phyloP scores from a whole-genome alignment of 2,888 invertebrate genomes.

The Drosophila subsilvestris region DNA sequence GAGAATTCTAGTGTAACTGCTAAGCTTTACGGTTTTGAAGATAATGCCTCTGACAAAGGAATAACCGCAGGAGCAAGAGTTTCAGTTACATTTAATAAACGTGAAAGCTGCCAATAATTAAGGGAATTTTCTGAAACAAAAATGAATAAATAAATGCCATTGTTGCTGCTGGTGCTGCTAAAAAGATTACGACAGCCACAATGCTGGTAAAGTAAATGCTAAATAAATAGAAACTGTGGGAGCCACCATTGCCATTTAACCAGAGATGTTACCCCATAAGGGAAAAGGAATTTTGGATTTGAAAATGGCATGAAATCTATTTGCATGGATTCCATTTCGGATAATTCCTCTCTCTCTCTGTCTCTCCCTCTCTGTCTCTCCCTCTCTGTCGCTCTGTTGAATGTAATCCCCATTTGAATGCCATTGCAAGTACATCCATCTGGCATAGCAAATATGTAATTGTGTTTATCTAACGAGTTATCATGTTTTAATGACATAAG shows the following conservation, averaged over 20 bases:
- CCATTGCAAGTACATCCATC: not conserved
- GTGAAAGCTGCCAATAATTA: not conserved
- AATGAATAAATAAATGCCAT: conserved; percentile 24
- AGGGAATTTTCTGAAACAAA: not conserved
- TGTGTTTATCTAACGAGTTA: conserved; percentile 3
- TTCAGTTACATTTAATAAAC: conserved; percentile 29
- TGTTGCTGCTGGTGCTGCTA: conserved; percentile 19
- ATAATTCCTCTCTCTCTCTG: not conserved
- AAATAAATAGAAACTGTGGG: conserved; percentile 22
- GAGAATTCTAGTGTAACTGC: conserved; percentile 17
- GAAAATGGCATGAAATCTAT: not conserved
- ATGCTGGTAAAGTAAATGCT: conserved; percentile 27
- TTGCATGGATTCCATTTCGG: not conserved
- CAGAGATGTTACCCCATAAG: not conserved
- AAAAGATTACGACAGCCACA: conserved; percentile 27
- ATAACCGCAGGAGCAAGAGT: conserved; percentile 15
- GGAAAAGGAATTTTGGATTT: not conserved
- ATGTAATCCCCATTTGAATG: not conserved
- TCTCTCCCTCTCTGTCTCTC: no score
- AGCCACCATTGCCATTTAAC: not conserved
- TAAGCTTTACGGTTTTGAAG: conserved; percentile 12
- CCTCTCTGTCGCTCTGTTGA: not conserved
- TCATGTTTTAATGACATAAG: not conserved
- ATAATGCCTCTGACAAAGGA: conserved; percentile 16
- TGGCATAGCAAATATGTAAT: not conserved